Base-by-base conservation (phyloP, 2,113 vertebrate genomes). In the Notiomystis cincta region DNA sequence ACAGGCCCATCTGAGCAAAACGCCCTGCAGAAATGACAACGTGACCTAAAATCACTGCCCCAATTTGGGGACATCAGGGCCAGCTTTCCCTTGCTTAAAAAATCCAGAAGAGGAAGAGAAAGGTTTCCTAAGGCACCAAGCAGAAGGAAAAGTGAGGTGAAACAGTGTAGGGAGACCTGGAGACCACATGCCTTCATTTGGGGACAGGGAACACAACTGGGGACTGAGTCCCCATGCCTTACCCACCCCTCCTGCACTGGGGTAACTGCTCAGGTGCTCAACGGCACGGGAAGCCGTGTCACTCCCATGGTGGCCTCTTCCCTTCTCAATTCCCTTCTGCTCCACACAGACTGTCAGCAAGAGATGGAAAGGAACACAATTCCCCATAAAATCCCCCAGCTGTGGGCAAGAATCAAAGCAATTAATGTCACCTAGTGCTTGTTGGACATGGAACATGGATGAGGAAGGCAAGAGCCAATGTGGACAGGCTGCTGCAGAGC, bases 401-500 rank as follows among this genome's bases (percentile, higher is more conserved):
- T 58, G 33, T 19, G 35, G 47, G 42, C 57, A 87, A 53, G 48
- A 89, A 79, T 35, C 62, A 27, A 15, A 40, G 53, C 62, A 50
- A n/a, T 37, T 37, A 50, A 71, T n/a, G 54, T 58, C 7, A 4
- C 6, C 50, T 31, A 24, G 16, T 24, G 19, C 22, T 62, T 7
- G 1, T 1, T 58, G 71, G 42, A 20, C 21, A 48, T 6, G 38
- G 56, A 61, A 48, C n/a, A 23, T 0, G 3, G 47, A 15, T 24
- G 28, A 45, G 38, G 61, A 57, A 67, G 48, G 22, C 0, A 0
- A 67, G 53, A 57, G 20, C 27, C 56, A 22, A 22, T 0, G 0
- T 14, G n/a, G 31, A 47, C 67, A 44, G 62, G 42, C 53, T 80
- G 67, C 42, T 13, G 62, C 86, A 77, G 30, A 31, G 71, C 51